Conservation (phyloP, 2,797 vertebrate genomes). For the Novumbra hubbsi region DNA sequence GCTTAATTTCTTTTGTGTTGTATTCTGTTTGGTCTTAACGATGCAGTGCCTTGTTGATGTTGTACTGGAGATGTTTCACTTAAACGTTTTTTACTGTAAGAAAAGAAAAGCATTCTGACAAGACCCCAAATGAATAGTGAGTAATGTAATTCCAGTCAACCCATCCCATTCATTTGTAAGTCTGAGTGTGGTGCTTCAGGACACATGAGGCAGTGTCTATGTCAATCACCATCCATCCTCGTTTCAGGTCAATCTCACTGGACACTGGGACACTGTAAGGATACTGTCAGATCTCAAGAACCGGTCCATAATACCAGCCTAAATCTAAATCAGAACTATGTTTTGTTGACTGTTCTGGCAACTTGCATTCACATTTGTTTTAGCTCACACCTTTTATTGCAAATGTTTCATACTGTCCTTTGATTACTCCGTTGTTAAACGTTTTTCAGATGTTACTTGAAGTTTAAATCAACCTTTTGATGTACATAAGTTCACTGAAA, state of each 20-base stretch:
- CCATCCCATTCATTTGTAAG: constrained; percentile 28
- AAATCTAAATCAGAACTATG: constrained; percentile 7
- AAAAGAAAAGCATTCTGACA: neutral
- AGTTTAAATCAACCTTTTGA: no score
- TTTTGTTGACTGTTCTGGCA: constrained; percentile 41
- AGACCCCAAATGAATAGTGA: constrained; percentile 34
- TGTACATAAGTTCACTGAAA: no score
- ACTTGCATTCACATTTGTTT: constrained; percentile 7
- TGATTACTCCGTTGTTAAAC: no score
- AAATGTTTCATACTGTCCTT: no score
- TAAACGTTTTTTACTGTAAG: constrained; percentile 24
- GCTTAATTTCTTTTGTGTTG: constrained; percentile 1
- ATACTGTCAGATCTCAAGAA: no score
- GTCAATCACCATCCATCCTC: constrained; percentile 12
- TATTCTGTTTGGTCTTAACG: constrained; percentile 31
- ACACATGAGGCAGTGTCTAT: constrained; percentile 19
- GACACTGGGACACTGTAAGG: neutral
- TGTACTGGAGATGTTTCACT: constrained; percentile 38
- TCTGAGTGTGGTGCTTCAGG: constrained; percentile 54
- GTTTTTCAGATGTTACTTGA: no score
- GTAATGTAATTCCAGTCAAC: neutral
- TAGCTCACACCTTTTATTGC: neutral
- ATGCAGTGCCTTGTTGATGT: constrained; percentile 19
- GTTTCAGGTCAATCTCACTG: constrained; percentile 3
- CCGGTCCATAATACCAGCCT: neutral